phyloP scores from a whole-genome alignment of 2,888 invertebrate genomes.

The Furcula furcula region DNA sequence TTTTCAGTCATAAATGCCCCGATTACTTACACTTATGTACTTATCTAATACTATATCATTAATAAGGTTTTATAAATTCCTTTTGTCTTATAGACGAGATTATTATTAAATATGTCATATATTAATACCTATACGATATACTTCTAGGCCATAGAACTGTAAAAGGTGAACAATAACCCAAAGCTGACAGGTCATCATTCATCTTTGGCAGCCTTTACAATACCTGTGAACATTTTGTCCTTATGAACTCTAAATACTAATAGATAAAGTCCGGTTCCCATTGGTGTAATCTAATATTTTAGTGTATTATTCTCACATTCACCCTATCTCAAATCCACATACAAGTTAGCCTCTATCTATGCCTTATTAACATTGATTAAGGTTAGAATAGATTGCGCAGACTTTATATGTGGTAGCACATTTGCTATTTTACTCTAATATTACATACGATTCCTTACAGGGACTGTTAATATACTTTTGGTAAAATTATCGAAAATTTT shows the following conservation, averaged over 20 bases:
- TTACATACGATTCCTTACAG: slow-evolving; percentile 34
- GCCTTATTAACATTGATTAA: slow-evolving; percentile 12
- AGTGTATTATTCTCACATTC: slow-evolving; percentile 14
- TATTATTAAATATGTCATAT: slow-evolving; percentile 31
- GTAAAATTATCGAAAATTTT: slow-evolving; percentile 55
- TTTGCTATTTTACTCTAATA: slow-evolving; percentile 18
- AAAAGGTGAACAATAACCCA: slow-evolving; percentile 8
- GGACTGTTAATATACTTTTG: slow-evolving; percentile 32
- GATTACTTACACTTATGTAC: slow-evolving; percentile 18
- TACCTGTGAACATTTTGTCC: slow-evolving; percentile 24
- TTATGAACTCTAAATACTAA: slow-evolving; percentile 36
- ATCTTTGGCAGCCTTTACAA: slow-evolving; percentile 14
- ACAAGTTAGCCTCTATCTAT: slow-evolving; percentile 16
- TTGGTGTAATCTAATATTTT: slow-evolving; percentile 11
- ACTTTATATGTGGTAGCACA: slow-evolving; percentile 11
- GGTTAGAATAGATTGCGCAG: slow-evolving; percentile 13
- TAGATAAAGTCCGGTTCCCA: slow-evolving; percentile 31
- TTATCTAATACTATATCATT: slow-evolving; percentile 7
- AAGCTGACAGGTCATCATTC: slow-evolving; percentile 7
- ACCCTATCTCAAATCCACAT: slow-evolving; percentile 13
- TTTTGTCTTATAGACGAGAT: slow-evolving; percentile 53
- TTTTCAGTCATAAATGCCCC: slow-evolving; percentile 24
- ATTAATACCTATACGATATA: slow-evolving; percentile 41
- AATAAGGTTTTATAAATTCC: slow-evolving; percentile 51
- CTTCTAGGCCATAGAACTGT: slow-evolving; percentile 34